These are phyloP conservation scores for Procapra przewalskii DNA, from an alignment of 2,113 vertebrate genomes.

Conservation along the genomic window DNA sequence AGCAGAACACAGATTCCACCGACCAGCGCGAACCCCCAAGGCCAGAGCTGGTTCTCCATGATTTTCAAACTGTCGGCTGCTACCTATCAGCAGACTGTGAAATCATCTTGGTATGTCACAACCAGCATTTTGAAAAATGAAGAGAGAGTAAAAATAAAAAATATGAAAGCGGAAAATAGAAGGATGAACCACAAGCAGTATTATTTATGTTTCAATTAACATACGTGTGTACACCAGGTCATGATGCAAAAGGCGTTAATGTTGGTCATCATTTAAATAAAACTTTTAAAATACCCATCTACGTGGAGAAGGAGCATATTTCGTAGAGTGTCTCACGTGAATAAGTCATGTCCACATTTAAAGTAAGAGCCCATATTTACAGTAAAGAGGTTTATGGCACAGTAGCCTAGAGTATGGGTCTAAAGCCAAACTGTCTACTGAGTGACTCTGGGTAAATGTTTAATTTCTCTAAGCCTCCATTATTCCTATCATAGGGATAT, in stretches of 20 bases:
- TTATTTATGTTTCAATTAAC: not conserved
- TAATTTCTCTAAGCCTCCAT: not conserved
- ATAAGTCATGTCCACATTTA: not conserved
- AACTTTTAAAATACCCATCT: not conserved
- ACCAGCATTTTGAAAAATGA: not conserved
- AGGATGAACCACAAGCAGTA: not conserved
- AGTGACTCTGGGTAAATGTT: not conserved
- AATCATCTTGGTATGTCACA: not conserved
- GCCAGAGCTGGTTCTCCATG: not conserved
- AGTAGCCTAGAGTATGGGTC: not conserved
- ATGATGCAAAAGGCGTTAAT: not conserved
- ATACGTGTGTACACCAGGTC: not conserved
- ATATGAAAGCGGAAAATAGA: not conserved
- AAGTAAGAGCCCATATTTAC: not conserved
- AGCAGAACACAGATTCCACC: not conserved
- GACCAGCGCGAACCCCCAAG: not conserved
- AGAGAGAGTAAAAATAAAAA: conserved; percentile 3
- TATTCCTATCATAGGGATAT: not conserved
- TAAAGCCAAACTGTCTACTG: not conserved
- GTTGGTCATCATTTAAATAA: not conserved
- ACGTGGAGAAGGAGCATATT: not conserved
- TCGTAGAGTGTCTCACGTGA: not conserved
- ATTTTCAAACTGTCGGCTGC: not conserved
- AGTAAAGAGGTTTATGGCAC: not conserved
- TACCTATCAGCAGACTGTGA: not conserved